A percentile compares a stretch with the other conserved stretches of the same genome.
These are phyloP conservation scores for Cremastobaeus sp. DNA, from an alignment of 2,888 invertebrate genomes.

Conservation along the genomic window DNA sequence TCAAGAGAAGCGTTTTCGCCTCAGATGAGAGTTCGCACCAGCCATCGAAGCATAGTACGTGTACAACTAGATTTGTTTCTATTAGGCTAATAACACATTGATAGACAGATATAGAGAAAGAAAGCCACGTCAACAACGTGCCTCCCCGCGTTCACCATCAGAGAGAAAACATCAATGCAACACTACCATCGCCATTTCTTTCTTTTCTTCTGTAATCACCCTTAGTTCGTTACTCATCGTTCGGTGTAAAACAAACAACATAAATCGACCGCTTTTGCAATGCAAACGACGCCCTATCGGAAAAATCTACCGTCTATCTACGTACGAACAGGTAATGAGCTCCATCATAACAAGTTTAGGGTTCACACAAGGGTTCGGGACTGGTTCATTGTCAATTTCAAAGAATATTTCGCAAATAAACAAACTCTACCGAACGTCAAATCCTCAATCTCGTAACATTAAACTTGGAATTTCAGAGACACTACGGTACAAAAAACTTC, in stretches of 20 bases:
- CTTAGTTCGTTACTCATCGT: constrained; percentile 44
- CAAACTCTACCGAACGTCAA: constrained; percentile 69
- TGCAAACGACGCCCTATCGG: constrained; percentile 30
- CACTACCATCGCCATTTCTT: constrained; percentile 58
- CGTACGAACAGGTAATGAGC: constrained; percentile 59
- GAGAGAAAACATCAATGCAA: constrained; percentile 55
- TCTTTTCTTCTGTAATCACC: constrained; percentile 46
- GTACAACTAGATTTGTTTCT: constrained; percentile 61
- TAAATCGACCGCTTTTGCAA: constrained; percentile 24
- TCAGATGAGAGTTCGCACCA: constrained; percentile 56
- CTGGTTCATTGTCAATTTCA: constrained; percentile 40
- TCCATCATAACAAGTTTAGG: constrained; percentile 49
- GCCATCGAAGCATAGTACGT: constrained; percentile 60
- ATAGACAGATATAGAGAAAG: constrained; percentile 60
- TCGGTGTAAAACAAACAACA: constrained; percentile 41
- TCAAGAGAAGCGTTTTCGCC: constrained; percentile 39
- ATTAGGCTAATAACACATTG: constrained; percentile 62
- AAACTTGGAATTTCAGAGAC: constrained; percentile 47
- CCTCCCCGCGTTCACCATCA: constrained; percentile 41
- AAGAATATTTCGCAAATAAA: too few relatives aligned
- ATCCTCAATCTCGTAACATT: constrained; percentile 51
- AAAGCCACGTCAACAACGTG: constrained; percentile 52
- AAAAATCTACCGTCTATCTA: constrained; percentile 65
- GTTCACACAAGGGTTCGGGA: constrained; percentile 24
- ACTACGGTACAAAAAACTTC: constrained; percentile 68